These are phyloP conservation scores for Oxystoma pomonae DNA, from an alignment of 2,888 invertebrate genomes.

Conservation along the genomic window DNA sequence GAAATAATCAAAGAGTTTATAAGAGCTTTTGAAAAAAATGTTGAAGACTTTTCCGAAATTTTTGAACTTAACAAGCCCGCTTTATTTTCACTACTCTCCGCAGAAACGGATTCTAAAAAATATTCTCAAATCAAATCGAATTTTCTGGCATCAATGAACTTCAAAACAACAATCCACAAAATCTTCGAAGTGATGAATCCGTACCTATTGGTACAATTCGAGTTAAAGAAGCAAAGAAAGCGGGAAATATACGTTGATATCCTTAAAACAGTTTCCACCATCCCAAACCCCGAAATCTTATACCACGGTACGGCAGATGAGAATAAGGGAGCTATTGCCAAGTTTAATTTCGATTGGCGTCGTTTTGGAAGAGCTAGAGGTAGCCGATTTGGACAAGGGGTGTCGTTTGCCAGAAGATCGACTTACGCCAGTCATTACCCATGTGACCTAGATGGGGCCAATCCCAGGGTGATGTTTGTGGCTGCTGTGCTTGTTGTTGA, in stretches of 20 bases:
- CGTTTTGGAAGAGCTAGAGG: constrained; percentile 11
- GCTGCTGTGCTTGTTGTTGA: neutral
- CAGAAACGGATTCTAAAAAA: constrained; percentile 4
- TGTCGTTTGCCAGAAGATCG: constrained; percentile 23
- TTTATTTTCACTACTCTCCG: neutral
- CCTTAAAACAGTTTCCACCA: neutral
- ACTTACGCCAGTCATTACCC: constrained; percentile 25
- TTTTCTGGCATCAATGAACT: constrained; percentile 4
- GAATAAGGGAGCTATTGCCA: constrained; percentile 18
- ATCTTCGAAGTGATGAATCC: constrained; percentile 20
- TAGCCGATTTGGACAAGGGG: constrained; percentile 23
- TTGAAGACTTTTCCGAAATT: neutral
- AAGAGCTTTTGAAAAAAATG: neutral
- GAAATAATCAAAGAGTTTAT: constrained; percentile 1
- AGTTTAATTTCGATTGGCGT: constrained; percentile 17
- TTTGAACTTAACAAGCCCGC: neutral
- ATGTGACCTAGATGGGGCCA: constrained; percentile 2
- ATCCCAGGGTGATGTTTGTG: constrained; percentile 11
- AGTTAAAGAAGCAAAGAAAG: constrained; percentile 8
- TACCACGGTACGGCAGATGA: constrained; percentile 21
- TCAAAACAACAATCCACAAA: constrained; percentile 2
- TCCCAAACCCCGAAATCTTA: neutral
- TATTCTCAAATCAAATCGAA: neutral
- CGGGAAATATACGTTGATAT: neutral
- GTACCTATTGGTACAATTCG: constrained; percentile 17